Evolutionary conservation across 2,888 invertebrate genomes (phyloP), one percentile per base, ranked within the genome.

Genomic region (Minunthozetes semirufus): DNA sequence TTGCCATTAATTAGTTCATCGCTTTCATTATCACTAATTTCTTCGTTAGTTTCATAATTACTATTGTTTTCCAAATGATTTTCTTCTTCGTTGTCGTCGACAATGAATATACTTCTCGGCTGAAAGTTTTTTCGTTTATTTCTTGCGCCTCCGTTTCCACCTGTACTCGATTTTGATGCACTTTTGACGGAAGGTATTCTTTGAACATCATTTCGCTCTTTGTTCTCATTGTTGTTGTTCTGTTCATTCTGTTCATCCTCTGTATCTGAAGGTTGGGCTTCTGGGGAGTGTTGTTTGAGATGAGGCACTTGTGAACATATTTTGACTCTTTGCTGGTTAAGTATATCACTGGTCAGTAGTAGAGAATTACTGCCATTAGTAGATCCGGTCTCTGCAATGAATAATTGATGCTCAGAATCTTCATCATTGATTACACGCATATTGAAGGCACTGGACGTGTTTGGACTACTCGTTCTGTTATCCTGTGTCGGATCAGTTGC

Each of bases 91-190:
- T 72, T 63, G 38, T 76, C 76, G 22, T 77, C 75, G 59, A 77
- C 79, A 17, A 76, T 76, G 71, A 81, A 80, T 75, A 90, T 89
- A 82, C 89, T 91, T 80, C 90, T 85, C 0, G 91, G 91, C 80
- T 89, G 88, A 83, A 90, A 89, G 82, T 90, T 90, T 83, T 90
- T 90, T 79, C 90, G 84, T 80, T 90, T 90, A 85, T 90, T 90
- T 80, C 89, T 29, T 1, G 63, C 29, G 63, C 63, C 27, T 6
- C 50, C 19, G 25, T 38, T 13, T 6, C 50, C 19, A 33, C 63
- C 27, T 17, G 33, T n/a, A 17, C n/a, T n/a, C 29, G 63, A 29
- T 63, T 63, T 33, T n/a, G 63, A 63, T 33, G 63, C 38, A 33
- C 63, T 63, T 63, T 15, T 15, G 17, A 27, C 2, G 9, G 25